phyloP scores from a whole-genome alignment of 2,888 invertebrate species.

The Synanthedon myopaeformis region DNA sequence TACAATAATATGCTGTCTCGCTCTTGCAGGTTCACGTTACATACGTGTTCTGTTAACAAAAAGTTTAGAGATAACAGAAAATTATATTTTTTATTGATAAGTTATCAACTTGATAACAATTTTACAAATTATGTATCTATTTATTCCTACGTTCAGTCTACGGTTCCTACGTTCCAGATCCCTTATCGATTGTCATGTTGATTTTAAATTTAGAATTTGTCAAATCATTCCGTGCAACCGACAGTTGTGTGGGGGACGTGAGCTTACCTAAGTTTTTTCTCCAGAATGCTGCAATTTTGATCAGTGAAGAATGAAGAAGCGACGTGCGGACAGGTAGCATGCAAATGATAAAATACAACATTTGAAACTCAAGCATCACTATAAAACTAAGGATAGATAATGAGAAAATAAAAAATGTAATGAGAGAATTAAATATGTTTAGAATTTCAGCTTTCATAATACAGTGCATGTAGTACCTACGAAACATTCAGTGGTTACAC shows the following conservation, averaged over 20 bases:
- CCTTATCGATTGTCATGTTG: too few relatives aligned
- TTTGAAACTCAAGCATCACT: slow-evolving; percentile 42
- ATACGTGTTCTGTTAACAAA: too few relatives aligned
- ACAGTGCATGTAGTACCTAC: background rate
- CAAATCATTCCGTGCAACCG: too few relatives aligned
- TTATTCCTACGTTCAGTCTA: too few relatives aligned
- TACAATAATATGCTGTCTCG: too few relatives aligned
- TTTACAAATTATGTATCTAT: too few relatives aligned
- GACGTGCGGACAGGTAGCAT: slow-evolving; percentile 71
- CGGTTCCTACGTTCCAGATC: too few relatives aligned
- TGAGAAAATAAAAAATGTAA: background rate
- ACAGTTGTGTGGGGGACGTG: slow-evolving; percentile 7
- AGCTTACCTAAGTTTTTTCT: slow-evolving; percentile 86
- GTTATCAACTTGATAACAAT: too few relatives aligned
- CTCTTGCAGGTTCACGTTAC: too few relatives aligned
- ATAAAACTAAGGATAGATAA: slow-evolving; percentile 7
- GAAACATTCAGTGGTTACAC: background rate
- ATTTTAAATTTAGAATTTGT: too few relatives aligned
- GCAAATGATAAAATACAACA: slow-evolving; percentile 65
- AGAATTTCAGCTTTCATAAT: background rate
- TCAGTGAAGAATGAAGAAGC: slow-evolving; percentile 70
- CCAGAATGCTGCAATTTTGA: slow-evolving; percentile 79
- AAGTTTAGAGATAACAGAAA: too few relatives aligned
- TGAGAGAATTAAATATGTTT: background rate
- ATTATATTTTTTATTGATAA: too few relatives aligned